Evolutionary conservation across 2,797 vertebrate genomes (phyloP).

Genomic region (Characodon lateralis): DNA sequence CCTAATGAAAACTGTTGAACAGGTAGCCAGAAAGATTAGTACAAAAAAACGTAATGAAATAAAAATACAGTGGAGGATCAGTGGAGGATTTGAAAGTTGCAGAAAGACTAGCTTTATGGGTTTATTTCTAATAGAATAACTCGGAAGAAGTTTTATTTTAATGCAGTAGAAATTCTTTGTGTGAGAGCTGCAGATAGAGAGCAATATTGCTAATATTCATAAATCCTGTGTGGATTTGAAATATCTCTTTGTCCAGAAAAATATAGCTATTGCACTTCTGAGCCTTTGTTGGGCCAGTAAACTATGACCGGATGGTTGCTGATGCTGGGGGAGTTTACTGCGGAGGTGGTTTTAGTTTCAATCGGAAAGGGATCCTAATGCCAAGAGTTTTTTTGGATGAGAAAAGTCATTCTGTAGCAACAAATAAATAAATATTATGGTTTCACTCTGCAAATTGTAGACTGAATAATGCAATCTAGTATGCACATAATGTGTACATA

Average conservation of each 20-base stretch:
- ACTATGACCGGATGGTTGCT: background rate
- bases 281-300: background rate
- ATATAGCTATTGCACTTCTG: background rate
- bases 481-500: conserved; percentile 7
- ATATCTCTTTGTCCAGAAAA: background rate
- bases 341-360: background rate
- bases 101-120: background rate
- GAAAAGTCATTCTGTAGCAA: conserved; percentile 1
- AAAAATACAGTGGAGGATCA: background rate
- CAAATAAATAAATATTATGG: background rate
- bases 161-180: background rate
- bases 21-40: background rate
- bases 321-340: background rate
- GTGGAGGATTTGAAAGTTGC: background rate
- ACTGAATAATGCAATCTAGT: conserved; percentile 2
- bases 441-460: conserved; percentile 12
- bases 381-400: conserved; percentile 6
- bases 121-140: background rate
- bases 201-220: background rate
- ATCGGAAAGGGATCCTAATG: conserved; percentile 5
- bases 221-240: background rate
- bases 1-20: too few species aligned
- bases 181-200: background rate
- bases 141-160: background rate
- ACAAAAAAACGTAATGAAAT: background rate